Percentiles rank a stretch among this genome's conserved stretches.
phyloP scores from a whole-genome alignment of 2,113 vertebrate species.

The Mungos mungo region DNA sequence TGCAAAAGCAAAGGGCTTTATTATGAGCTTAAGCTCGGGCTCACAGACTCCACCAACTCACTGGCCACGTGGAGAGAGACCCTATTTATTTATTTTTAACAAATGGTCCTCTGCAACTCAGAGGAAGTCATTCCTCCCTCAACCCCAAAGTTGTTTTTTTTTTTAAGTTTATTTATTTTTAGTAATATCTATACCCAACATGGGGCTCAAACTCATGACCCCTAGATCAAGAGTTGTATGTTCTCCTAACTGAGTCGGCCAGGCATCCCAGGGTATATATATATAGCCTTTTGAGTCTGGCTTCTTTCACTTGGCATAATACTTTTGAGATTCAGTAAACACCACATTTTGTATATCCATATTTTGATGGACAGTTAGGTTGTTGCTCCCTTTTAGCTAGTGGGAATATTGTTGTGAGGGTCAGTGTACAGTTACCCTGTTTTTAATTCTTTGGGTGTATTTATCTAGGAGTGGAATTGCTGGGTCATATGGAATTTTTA shows the following conservation, averaged over 20 bases:
- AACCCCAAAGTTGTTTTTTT: background rate
- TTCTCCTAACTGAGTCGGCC: background rate
- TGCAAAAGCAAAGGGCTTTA: too few relatives aligned
- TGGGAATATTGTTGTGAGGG: background rate
- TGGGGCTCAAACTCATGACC: background rate
- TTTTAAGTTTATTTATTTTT: background rate
- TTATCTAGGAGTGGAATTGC: slow-evolving; percentile 4
- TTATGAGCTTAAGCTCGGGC: too few relatives aligned
- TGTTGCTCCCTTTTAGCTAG: slow-evolving; percentile 9
- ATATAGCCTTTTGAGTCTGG: background rate
- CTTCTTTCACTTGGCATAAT: background rate
- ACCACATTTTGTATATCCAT: background rate
- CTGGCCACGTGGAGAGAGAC: too few relatives aligned
- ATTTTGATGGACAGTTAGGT: background rate
- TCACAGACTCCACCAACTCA: too few relatives aligned
- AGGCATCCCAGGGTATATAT: background rate
- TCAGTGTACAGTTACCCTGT: background rate
- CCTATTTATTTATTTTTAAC: background rate
- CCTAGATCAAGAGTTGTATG: background rate
- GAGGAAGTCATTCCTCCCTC: background rate
- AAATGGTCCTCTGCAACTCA: background rate
- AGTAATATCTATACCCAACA: background rate
- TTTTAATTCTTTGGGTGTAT: slow-evolving; percentile 9
- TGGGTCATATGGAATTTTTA: background rate
- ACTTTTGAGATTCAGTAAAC: background rate